Conservation (phyloP, 92 coral and sea anemone genomes). For the Epizoanthus illoricatus region DNA sequence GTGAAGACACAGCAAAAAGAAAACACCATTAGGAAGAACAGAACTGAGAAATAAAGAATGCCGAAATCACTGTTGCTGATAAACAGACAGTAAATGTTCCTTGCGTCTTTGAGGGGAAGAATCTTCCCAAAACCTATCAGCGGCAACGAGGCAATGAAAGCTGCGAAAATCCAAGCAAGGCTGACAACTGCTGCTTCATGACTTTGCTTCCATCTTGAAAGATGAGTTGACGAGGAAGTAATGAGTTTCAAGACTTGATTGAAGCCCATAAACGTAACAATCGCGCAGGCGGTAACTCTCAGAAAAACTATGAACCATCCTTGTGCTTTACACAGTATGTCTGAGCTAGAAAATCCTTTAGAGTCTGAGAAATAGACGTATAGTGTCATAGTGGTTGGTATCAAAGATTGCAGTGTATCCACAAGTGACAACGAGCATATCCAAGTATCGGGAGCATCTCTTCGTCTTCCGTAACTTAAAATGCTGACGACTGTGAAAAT, state of each 20-base stretch:
- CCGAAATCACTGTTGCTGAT: conserved; percentile 47
- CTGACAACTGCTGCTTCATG: conserved; percentile 31
- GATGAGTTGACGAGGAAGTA: conserved; percentile 24
- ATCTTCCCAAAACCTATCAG: conserved; percentile 53
- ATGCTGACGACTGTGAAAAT: conserved; percentile 59
- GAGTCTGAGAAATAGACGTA: conserved; percentile 44
- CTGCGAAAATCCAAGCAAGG: conserved; percentile 58
- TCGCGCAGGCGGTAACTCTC: conserved; percentile 43
- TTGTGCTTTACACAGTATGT: conserved; percentile 60
- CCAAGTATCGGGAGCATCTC: conserved; percentile 45
- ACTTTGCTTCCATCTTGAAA: conserved; percentile 55
- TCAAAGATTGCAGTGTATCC: conserved; percentile 59
- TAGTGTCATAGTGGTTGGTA: conserved; percentile 59
- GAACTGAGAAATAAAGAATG: conserved; percentile 43
- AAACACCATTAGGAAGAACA: conserved; percentile 39
- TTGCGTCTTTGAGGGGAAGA: conserved; percentile 43
- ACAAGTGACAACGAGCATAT: conserved; percentile 57
- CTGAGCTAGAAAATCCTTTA: conserved; percentile 22
- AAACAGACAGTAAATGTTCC: conserved; percentile 57
- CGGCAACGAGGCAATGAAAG: conserved; percentile 71
- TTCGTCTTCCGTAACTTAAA: conserved; percentile 53
- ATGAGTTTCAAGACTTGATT: conserved; percentile 50
- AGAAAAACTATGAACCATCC: conserved; percentile 66
- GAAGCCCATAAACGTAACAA: conserved; percentile 53
- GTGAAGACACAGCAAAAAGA: conserved; percentile 40